Conservation (phyloP, 2,888 invertebrate species). For the Rhagophthalmus giganteus region DNA sequence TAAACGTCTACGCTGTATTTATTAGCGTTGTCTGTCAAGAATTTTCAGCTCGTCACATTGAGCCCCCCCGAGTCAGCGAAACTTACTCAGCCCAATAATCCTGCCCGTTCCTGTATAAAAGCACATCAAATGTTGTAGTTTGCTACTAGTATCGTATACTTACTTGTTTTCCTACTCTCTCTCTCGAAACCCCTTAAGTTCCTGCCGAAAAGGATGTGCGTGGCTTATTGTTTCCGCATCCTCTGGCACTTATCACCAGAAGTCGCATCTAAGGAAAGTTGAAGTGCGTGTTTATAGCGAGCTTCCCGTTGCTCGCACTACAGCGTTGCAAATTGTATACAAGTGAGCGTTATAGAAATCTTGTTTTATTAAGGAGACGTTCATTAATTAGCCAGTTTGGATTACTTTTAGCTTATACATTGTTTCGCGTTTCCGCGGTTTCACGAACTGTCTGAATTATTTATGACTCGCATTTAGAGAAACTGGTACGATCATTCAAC, state of each 20-base stretch:
- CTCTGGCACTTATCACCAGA: slow-evolving; percentile 27
- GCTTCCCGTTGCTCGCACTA: not conserved
- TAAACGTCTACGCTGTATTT: too few species aligned
- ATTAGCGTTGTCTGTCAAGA: too few species aligned
- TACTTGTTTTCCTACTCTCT: slow-evolving; percentile 10
- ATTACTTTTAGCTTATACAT: not conserved
- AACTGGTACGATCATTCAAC: not conserved
- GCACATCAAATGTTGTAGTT: slow-evolving; percentile 13
- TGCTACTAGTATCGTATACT: slow-evolving; percentile 12
- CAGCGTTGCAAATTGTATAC: not conserved
- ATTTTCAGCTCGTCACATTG: too few species aligned
- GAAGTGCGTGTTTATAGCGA: slow-evolving; percentile 23
- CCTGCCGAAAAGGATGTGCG: slow-evolving; percentile 25
- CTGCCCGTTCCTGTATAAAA: slow-evolving; percentile 2
- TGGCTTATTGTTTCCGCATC: slow-evolving; percentile 29
- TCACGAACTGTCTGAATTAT: not conserved
- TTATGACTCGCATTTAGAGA: not conserved
- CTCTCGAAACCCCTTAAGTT: slow-evolving; percentile 23
- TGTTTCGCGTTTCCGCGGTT: not conserved
- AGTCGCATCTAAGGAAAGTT: slow-evolving; percentile 21
- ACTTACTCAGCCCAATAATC: slow-evolving; percentile 8
- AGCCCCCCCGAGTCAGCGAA: slow-evolving; percentile 7
- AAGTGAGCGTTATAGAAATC: not conserved
- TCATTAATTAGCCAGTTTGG: not conserved
- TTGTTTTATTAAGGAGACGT: not conserved